Percentiles rank a stretch among this genome's conserved stretches.
These are phyloP conservation scores for Crocuta crocuta DNA, from an alignment of 2,113 vertebrate genomes.

Conservation along the genomic window DNA sequence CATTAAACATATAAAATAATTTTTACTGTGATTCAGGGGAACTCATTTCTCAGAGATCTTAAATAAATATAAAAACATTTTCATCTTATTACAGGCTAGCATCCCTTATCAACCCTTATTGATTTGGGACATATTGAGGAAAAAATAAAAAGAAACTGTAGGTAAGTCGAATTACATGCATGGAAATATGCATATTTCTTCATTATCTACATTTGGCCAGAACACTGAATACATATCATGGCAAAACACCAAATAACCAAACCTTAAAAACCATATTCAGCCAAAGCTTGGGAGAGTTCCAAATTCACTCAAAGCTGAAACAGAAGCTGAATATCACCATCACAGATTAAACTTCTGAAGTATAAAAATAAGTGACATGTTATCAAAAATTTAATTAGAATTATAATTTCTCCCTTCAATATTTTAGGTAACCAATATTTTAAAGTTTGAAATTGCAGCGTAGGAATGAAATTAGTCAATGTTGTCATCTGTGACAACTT, in stretches of 20 bases:
- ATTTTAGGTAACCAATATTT: constrained; percentile 38
- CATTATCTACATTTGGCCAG: background rate
- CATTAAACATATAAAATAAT: background rate
- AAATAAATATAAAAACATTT: background rate
- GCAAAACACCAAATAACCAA: background rate
- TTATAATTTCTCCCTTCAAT: constrained; percentile 27
- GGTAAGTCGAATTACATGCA: background rate
- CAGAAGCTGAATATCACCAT: background rate
- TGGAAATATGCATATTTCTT: background rate
- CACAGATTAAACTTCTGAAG: background rate
- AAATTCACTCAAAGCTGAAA: background rate
- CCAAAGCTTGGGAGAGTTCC: background rate
- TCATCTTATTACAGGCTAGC: background rate
- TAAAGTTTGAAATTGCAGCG: background rate
- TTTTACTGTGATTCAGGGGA: constrained; percentile 1
- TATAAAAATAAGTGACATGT: constrained; percentile 6
- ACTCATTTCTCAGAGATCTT: background rate
- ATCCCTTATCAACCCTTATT: background rate
- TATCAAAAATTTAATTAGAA: constrained; percentile 29
- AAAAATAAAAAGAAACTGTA: background rate
- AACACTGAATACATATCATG: background rate
- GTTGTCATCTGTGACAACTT: background rate
- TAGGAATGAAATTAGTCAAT: constrained; percentile 5
- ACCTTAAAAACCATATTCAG: background rate
- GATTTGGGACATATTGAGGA: background rate